Base-by-base conservation (phyloP, 2,113 vertebrate genomes). In the Vulpes ferrilata region DNA sequence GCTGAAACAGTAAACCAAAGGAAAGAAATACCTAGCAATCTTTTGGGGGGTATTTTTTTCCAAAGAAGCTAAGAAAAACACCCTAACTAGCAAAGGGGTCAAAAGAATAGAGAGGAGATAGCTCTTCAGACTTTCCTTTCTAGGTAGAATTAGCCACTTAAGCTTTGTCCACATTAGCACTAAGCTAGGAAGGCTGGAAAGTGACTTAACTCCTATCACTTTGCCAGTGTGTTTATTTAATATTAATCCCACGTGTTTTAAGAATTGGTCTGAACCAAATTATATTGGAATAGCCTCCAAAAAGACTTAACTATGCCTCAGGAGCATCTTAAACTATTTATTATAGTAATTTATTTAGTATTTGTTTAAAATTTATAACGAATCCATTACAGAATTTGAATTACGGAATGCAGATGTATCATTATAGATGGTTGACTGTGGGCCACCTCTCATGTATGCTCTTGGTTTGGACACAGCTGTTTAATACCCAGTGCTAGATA, bases 31-130 rank as follows among this genome's bases (percentile, higher is more conserved):
- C 65, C 96, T 60, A 92, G 74, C 88, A 90, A 90, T 80, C 76
- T 95, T 82, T 97, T 95, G 82, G 84, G n/a, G 62, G 48, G 87
- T 25, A 3, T 12, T 78, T 96, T 19, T 19, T 79, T 81, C 65
- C 89, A 74, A 38, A 96, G 23, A 78, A 95, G 81, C 81, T 96
- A 94, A 97, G 80, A 85, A 95, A 98, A 96, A 38, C 93, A 88
- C 8, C 1, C 83, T 43, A 86, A 83, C 76, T 73, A 85, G 86
- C 22, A 97, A 43, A 62, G 32, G 19, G 67, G 38, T 78, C 85
- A 92, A 69, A 48, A 95, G 22, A 97, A 95, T 19, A 48, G 35
- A 88, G 43, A 60, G 43, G n/a, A 59, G 38, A 88, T 22, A 80
- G 2, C 62, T 92, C 80, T 85, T 86, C 86, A 82, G 95, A 88